These are phyloP conservation scores for Helicolenus hilgendorfi DNA, from an alignment of 2,797 vertebrate genomes.

Conservation along the genomic window DNA sequence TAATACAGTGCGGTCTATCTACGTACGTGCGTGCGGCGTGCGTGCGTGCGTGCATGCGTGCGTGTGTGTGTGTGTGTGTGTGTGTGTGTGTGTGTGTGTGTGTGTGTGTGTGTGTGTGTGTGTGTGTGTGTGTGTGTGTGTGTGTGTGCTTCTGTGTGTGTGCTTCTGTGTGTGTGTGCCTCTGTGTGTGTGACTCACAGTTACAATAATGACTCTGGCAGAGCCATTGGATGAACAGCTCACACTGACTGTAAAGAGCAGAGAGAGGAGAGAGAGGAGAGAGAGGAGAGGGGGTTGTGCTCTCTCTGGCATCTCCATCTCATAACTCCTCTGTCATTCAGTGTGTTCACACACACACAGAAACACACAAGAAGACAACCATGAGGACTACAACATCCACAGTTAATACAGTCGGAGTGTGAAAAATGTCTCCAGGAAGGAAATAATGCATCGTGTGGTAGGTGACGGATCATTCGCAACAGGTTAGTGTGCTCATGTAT, in stretches of 20 bases:
- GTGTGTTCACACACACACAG: conserved; percentile 17
- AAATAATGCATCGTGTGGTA: conserved; percentile 3
- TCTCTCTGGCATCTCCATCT: conserved; percentile 72
- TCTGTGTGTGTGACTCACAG: conserved; percentile 68
- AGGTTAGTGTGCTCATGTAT: conserved; percentile 49
- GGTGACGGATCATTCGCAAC: conserved; percentile 45
- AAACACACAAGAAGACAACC: conserved; percentile 30
- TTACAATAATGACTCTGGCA: conserved; percentile 71
- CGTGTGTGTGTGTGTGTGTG: neutral
- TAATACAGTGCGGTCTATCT: neutral
- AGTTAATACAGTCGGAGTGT: neutral
- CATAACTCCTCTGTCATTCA: conserved; percentile 60
- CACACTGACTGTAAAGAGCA: conserved; percentile 61
- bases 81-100: neutral
- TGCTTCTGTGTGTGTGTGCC: neutral
- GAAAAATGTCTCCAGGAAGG: conserved; percentile 39
- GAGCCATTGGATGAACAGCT: conserved; percentile 68
- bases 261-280: conserved; percentile 36
- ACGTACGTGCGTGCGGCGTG: neutral
- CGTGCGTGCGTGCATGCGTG: neutral
- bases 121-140: neutral
- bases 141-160: neutral
- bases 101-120: conserved; percentile 3
- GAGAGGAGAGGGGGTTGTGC: conserved; percentile 60
- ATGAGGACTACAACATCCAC: conserved; percentile 28